phyloP scores from a whole-genome alignment of 2,797 vertebrate genomes.

The Psittacula echo region DNA sequence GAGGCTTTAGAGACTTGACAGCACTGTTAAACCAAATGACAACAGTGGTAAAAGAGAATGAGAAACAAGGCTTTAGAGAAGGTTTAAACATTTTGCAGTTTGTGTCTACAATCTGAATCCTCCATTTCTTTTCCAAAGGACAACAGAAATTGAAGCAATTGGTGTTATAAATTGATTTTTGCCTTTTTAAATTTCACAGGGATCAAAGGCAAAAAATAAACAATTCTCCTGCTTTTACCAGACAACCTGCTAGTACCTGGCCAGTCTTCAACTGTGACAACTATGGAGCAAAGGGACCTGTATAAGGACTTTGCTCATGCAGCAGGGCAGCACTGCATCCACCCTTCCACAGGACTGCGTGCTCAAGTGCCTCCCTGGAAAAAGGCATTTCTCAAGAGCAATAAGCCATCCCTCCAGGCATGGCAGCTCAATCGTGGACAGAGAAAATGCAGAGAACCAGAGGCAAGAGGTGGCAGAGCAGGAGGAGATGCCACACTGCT shows the following conservation, averaged over 20 bases:
- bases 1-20: neutral
- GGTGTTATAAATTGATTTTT: neutral
- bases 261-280: neutral
- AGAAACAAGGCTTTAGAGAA: neutral
- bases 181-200: neutral
- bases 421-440: fast-evolving
- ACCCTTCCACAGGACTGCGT: neutral
- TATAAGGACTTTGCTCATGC: neutral
- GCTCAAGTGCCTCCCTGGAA: fast-evolving
- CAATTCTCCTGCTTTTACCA: neutral
- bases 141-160: neutral
- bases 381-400: neutral
- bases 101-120: neutral
- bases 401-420: neutral
- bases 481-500: neutral
- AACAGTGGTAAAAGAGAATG: neutral
- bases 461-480: neutral
- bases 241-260: neutral
- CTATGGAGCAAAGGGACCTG: neutral
- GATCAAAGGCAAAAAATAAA: neutral
- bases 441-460: neutral
- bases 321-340: neutral
- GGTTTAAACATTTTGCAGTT: neutral
- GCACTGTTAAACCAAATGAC: neutral
- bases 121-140: neutral